A percentile compares a stretch with the other conserved stretches of the same genome.
Conservation (phyloP, 1,140 invertebrate genomes). For the Heliconius hermathena region DNA sequence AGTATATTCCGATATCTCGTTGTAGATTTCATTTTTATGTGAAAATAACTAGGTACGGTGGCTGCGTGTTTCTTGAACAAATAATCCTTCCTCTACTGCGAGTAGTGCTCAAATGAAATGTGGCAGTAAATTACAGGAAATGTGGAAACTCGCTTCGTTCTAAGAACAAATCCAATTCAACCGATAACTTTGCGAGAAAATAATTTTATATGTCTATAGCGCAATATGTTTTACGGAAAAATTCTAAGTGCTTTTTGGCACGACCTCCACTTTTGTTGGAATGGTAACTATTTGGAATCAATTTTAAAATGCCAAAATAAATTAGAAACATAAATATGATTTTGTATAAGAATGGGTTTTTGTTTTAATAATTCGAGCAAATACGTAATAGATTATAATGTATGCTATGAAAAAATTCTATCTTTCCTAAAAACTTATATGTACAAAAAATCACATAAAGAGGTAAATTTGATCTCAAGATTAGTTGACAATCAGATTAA, state of each 20-base stretch:
- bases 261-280: background rate
- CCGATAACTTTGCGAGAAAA: constrained; percentile 26
- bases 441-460: too few relatives aligned
- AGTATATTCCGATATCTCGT: background rate
- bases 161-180: constrained; percentile 33
- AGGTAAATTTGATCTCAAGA: too few relatives aligned
- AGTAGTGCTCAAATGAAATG: constrained; percentile 25
- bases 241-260: background rate
- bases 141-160: constrained; percentile 25
- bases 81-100: constrained; percentile 10
- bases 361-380: too few relatives aligned
- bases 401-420: too few relatives aligned
- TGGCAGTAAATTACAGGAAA: constrained; percentile 30
- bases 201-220: constrained; percentile 27
- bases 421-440: too few relatives aligned
- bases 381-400: too few relatives aligned
- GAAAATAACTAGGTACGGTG: background rate
- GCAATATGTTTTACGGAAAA: constrained; percentile 4
- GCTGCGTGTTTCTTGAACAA: constrained; percentile 4
- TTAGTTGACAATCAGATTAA: too few relatives aligned
- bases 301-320: too few relatives aligned
- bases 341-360: too few relatives aligned
- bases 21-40: background rate
- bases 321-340: too few relatives aligned
- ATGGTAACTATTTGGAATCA: too few relatives aligned